A percentile compares a stretch with the other conserved stretches of the same genome.
Evolutionary conservation across 2,888 invertebrate species (phyloP).

Genomic region (Euzophera pinguis): DNA sequence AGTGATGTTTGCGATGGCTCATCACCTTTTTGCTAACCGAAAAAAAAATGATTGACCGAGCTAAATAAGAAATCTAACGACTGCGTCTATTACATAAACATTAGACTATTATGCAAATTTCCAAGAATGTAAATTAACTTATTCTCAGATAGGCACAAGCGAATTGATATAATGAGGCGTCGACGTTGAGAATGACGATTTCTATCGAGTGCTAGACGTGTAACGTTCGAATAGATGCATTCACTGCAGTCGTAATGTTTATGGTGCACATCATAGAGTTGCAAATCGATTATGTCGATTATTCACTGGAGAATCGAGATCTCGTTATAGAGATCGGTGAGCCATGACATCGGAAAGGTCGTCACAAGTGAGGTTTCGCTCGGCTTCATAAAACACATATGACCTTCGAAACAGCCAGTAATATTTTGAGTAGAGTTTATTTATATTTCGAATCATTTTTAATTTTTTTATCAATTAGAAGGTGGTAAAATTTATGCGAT

Average conservation of each 20-base stretch:
- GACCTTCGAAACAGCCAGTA: slow-evolving; percentile 4
- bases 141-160: slow-evolving; percentile 24
- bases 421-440: neutral
- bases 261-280: slow-evolving; percentile 10
- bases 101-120: slow-evolving; percentile 19
- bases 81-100: slow-evolving; percentile 20
- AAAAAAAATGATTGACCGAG: too few species aligned
- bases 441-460: neutral
- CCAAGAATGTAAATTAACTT: slow-evolving; percentile 21
- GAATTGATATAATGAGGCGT: slow-evolving; percentile 29
- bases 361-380: slow-evolving; percentile 18
- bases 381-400: slow-evolving; percentile 8
- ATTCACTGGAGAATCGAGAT: slow-evolving; percentile 32
- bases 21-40: too few species aligned
- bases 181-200: slow-evolving; percentile 28
- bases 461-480: too few species aligned
- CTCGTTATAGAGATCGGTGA: slow-evolving; percentile 42
- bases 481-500: too few species aligned
- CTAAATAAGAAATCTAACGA: neutral
- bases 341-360: slow-evolving; percentile 36
- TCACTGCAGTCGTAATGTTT: slow-evolving; percentile 6
- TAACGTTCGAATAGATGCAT: slow-evolving; percentile 9
- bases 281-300: slow-evolving; percentile 12
- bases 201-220: slow-evolving; percentile 31
- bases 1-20: too few species aligned